Evolutionary conservation across 2,113 vertebrate species (phyloP), one percentile per base, ranked within the genome.

Genomic region (Vulpes vulpes): DNA sequence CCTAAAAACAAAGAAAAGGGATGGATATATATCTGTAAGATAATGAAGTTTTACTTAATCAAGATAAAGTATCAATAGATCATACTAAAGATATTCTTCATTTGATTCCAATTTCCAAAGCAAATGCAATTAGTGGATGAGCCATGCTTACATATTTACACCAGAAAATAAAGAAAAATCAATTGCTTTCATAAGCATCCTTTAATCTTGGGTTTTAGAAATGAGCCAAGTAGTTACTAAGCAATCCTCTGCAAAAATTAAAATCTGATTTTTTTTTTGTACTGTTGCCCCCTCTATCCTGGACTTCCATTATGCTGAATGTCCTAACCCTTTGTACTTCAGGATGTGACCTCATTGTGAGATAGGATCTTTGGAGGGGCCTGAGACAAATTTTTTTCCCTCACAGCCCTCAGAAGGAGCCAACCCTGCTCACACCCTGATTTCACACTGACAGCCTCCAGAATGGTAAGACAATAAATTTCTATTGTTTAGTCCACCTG

Each of bases 1-100:
- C 99, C 99, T 99, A 95, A 80, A 81, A 97, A 92, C 25, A 97
- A 98, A 97, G 74, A 97, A 94, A 94, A 90, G 32, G 94, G 69
- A 98, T 97, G 94, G 69, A 98, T 97, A 97, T 80, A 74, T 76
- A 97, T 80, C 53, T 97, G 22, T 94, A 81, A 98, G 89, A 30
- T 43, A 96, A 22, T 30, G 2, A 9, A 74, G 27, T 65, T 80
- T 89, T 22, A 89, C 69, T 59, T 51, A 35, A 59, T 74, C 25
- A 73, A 97, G 35, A 84, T 78, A 67, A 80, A 80, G 53, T 79
- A 96, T 65, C 90, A 69, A 27, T 62, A 92, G 62, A 62, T 92
- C 43, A 43, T 32, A 74, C 71, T 53, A 83, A 82, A 73, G 38
- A 38, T 74, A 80, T 71, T 89, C 64, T 95, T 92, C 51, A 67